Evolutionary conservation across 2,113 vertebrate genomes (phyloP).

Genomic region (Scomber colias): DNA sequence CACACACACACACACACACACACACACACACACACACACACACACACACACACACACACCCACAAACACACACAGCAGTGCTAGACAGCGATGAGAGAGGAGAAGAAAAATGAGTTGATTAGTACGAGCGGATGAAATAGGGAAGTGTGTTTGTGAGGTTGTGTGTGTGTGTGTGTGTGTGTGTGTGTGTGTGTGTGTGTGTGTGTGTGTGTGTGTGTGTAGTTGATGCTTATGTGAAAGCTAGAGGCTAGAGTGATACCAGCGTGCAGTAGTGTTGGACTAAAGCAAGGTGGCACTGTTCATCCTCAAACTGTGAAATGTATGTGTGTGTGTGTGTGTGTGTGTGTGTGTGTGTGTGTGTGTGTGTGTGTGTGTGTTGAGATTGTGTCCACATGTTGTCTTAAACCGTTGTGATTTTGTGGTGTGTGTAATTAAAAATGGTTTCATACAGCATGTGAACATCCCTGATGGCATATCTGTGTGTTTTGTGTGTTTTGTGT

Average conservation of each 20-base stretch:
- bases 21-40: too few species aligned
- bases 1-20: conserved; percentile 24
- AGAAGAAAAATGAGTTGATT: conserved; percentile 80
- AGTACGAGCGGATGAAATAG: conserved; percentile 57
- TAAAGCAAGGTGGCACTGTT: conserved; percentile 79
- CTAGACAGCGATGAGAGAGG: conserved; percentile 51
- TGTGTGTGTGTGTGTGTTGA: background rate
- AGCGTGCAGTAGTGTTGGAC: conserved; percentile 47
- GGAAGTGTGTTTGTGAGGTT: conserved; percentile 50
- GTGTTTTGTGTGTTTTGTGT: conserved; percentile 9
- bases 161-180: conserved; percentile 56
- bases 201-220: conserved; percentile 45
- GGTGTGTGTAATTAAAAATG: conserved; percentile 19
- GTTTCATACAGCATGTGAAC: conserved; percentile 2
- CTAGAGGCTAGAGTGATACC: conserved; percentile 1
- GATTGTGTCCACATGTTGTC: conserved; percentile 23
- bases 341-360: too few species aligned
- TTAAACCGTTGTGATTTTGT: conserved; percentile 18
- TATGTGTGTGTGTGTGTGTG: conserved; percentile 5
- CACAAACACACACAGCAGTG: conserved; percentile 8
- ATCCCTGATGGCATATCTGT: background rate
- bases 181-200: background rate
- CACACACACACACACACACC: conserved; percentile 18
- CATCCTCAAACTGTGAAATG: conserved; percentile 40
- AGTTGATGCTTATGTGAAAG: conserved; percentile 49